Evolutionary conservation across 1,140 invertebrate genomes (phyloP).

Genomic region (Gonatopus flavifemur): DNA sequence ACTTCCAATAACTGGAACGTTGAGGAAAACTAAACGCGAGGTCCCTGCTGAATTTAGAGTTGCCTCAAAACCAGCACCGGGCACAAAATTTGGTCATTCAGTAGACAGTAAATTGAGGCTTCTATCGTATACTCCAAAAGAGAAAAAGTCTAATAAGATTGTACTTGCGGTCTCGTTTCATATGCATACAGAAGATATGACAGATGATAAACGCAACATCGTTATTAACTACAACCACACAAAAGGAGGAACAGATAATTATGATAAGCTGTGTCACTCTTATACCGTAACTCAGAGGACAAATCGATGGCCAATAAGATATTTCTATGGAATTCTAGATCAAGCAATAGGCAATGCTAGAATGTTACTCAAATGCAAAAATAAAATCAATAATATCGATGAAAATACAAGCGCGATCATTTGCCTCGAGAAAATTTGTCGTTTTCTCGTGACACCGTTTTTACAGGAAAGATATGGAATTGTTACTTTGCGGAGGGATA

Average conservation of each 20-base stretch:
- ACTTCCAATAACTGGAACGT: conserved; percentile 37
- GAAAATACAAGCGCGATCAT: not conserved
- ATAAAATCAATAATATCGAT: conserved; percentile 6
- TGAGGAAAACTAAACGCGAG: conserved; percentile 38
- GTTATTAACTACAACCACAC: conserved; percentile 40
- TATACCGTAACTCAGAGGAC: conserved; percentile 33
- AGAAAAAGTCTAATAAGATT: conserved; percentile 9
- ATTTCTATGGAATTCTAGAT: conserved; percentile 33
- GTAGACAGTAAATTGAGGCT: not conserved
- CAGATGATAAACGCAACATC: conserved; percentile 26
- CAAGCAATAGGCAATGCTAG: conserved; percentile 13
- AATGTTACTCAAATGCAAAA: conserved; percentile 10
- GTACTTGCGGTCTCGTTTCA: not conserved
- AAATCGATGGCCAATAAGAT: conserved; percentile 33
- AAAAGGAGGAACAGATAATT: conserved; percentile 41
- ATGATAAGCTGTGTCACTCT: conserved; percentile 39
- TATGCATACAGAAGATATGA: not conserved
- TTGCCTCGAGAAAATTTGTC: not conserved
- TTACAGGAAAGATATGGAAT: not conserved
- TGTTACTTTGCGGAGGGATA: not conserved
- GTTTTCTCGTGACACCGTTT: not conserved
- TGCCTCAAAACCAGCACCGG: conserved; percentile 1
- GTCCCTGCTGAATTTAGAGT: conserved; percentile 37
- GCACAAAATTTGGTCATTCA: conserved; percentile 8
- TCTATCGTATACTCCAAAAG: conserved; percentile 9